Percentiles rank a stretch among this genome's conserved stretches.
phyloP scores from a whole-genome alignment of 1,140 invertebrate species.

The Palaemon carinicauda region DNA sequence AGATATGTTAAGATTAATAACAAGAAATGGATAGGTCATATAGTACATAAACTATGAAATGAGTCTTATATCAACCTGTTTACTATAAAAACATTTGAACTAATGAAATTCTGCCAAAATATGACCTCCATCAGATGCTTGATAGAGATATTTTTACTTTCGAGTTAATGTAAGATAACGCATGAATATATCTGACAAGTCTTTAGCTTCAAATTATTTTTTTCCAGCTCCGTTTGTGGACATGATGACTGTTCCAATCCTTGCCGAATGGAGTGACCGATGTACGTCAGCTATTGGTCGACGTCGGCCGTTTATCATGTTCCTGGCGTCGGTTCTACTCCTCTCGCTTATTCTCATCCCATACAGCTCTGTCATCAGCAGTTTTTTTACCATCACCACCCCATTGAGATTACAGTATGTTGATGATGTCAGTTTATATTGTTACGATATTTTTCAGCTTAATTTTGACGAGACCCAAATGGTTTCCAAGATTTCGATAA shows the following conservation, averaged over 20 bases:
- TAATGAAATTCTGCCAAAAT: no score
- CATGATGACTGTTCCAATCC: slow-evolving; percentile 66
- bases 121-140: no score
- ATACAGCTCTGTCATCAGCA: slow-evolving; percentile 59
- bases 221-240: slow-evolving; percentile 63
- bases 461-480: background rate
- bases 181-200: no score
- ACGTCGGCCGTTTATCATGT: slow-evolving; percentile 67
- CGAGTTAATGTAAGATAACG: no score
- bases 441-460: background rate
- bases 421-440: background rate
- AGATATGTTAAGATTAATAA: no score
- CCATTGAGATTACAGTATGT: slow-evolving; percentile 58
- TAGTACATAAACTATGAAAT: no score
- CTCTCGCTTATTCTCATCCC: slow-evolving; percentile 64
- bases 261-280: slow-evolving; percentile 66
- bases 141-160: no score
- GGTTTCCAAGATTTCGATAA: no score
- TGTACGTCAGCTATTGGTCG: slow-evolving; percentile 66
- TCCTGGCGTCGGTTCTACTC: slow-evolving; percentile 61
- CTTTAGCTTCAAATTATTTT: background rate
- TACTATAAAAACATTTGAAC: no score
- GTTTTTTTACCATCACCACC: slow-evolving; percentile 63
- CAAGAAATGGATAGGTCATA: no score
- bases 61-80: no score